A percentile compares a stretch with the other conserved stretches of the same genome.
Evolutionary conservation across 2,113 vertebrate species (phyloP).

Genomic region (Alaudala cheleensis): DNA sequence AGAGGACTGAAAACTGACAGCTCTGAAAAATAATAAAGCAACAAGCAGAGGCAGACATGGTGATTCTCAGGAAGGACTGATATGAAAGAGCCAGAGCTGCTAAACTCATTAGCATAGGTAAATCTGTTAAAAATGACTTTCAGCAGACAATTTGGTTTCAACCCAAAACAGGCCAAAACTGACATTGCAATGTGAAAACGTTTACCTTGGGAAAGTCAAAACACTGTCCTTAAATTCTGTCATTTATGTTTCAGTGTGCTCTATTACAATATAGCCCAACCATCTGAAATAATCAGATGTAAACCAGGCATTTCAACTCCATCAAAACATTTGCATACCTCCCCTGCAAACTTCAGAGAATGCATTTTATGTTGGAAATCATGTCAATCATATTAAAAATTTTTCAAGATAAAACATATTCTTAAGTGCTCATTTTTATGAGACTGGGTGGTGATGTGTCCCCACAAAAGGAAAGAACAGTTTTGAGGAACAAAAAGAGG

Average conservation of each 20-base stretch:
- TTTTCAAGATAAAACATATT: not conserved
- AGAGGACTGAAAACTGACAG: conserved; percentile 4
- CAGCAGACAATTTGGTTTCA: not conserved
- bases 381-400: not conserved
- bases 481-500: not conserved
- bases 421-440: not conserved
- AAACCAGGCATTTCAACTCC: not conserved
- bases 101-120: not conserved
- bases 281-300: not conserved
- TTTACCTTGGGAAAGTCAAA: not conserved
- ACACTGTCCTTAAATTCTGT: not conserved
- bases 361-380: not conserved
- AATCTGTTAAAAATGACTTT: not conserved
- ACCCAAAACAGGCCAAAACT: not conserved
- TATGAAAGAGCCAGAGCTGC: not conserved
- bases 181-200: not conserved
- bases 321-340: not conserved
- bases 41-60: not conserved
- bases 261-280: not conserved
- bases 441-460: not conserved
- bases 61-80: not conserved
- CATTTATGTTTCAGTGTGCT: not conserved
- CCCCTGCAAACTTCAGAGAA: not conserved
- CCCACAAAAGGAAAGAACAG: not conserved
- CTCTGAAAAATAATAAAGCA: not conserved